Conservation (phyloP, 2,113 vertebrate genomes). For the Lathamus discolor region DNA sequence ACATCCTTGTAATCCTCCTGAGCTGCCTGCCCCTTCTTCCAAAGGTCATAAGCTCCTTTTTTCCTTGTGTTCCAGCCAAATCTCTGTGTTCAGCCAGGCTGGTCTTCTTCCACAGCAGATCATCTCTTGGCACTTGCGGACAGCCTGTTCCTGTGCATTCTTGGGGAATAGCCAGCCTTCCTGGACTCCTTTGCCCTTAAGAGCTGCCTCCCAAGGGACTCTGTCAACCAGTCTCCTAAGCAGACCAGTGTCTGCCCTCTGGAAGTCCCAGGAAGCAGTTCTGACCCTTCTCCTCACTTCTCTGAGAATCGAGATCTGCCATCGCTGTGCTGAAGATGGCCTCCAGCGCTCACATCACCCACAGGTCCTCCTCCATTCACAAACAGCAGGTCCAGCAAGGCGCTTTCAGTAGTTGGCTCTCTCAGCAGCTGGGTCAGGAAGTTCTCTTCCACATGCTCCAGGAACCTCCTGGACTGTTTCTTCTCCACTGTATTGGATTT, state of each 20-base stretch:
- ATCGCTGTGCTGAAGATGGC: background rate
- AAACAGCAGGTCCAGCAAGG: background rate
- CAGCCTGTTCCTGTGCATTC: background rate
- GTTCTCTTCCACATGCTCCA: background rate
- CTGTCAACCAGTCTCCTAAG: background rate
- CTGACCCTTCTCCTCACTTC: background rate
- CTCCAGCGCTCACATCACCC: background rate
- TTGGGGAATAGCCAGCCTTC: background rate
- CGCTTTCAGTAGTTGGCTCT: background rate
- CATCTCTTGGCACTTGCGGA: too few relatives aligned
- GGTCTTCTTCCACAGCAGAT: background rate
- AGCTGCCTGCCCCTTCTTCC: background rate
- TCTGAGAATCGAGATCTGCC: background rate
- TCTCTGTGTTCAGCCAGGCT: background rate
- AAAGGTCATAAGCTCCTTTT: background rate
- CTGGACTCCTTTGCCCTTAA: background rate
- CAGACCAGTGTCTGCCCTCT: background rate
- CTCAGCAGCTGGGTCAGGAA: background rate
- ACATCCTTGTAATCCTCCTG: background rate
- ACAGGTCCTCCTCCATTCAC: background rate
- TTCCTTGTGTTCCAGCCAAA: background rate
- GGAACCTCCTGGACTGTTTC: background rate
- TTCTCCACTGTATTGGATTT: background rate
- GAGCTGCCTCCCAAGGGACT: background rate
- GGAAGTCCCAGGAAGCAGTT: background rate